Conservation (phyloP, 2,888 invertebrate genomes). For the Abrostola tripartita region DNA sequence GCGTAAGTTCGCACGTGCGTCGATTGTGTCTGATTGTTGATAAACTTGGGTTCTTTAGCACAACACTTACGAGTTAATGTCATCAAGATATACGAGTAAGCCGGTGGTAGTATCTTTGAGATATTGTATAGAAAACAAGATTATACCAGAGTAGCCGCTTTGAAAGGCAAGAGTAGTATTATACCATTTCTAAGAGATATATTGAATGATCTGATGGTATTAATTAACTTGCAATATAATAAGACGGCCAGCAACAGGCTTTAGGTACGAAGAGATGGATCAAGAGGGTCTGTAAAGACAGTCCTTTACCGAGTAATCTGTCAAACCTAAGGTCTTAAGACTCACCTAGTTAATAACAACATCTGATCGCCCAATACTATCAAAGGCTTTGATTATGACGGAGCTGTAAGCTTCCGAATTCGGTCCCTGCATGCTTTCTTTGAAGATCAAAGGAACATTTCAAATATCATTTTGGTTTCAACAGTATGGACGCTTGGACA, state of each 20-base stretch:
- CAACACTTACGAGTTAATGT: neutral
- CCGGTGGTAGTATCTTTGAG: neutral
- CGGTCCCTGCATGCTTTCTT: slow-evolving; percentile 1
- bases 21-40: slow-evolving; percentile 19
- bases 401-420: slow-evolving; percentile 9
- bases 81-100: neutral
- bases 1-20: slow-evolving; percentile 15
- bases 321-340: slow-evolving; percentile 19
- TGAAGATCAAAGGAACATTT: slow-evolving; percentile 13
- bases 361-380: slow-evolving; percentile 27
- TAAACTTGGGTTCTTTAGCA: neutral
- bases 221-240: no score
- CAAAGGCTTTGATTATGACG: slow-evolving; percentile 19
- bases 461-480: neutral
- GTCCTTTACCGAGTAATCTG: slow-evolving; percentile 26
- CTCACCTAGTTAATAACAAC: slow-evolving; percentile 22
- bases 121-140: neutral
- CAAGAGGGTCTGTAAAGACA: slow-evolving; percentile 3
- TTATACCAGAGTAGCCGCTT: no score
- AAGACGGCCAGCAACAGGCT: no score
- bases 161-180: no score
- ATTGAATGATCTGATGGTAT: no score
- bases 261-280: neutral
- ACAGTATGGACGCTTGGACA: neutral
- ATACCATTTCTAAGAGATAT: no score